Conservation (phyloP, 2,113 vertebrate species). For the Zosterops pallidus region DNA sequence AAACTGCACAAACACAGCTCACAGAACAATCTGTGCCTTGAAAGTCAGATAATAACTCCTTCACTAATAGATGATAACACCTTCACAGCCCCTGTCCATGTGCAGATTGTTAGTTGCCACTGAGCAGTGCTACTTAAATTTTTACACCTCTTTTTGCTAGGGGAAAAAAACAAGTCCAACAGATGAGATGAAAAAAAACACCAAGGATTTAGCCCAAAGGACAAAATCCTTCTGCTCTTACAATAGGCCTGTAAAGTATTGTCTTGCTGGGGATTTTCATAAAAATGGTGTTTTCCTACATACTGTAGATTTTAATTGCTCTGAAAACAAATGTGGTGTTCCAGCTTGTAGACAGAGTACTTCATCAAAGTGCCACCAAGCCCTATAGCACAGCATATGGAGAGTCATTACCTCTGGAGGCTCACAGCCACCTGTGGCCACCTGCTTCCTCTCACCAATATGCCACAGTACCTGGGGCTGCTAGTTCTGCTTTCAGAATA, state of each 20-base stretch:
- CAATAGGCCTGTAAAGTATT: background rate
- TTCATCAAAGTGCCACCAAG: background rate
- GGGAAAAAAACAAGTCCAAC: background rate
- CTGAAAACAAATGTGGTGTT: slow-evolving; percentile 3
- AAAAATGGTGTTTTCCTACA: background rate
- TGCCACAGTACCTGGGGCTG: background rate
- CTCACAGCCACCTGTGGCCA: background rate
- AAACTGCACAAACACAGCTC: background rate
- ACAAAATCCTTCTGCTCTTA: background rate
- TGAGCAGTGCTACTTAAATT: background rate
- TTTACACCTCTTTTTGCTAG: background rate
- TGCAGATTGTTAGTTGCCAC: background rate
- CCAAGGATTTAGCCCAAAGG: background rate
- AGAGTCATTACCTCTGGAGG: background rate
- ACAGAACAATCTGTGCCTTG: background rate
- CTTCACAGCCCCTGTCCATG: background rate
- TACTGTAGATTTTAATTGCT: slow-evolving; percentile 39
- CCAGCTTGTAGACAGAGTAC: background rate
- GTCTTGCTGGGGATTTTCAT: background rate
- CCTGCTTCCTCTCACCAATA: background rate
- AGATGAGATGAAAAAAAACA: background rate
- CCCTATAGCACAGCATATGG: background rate
- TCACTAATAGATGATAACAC: background rate
- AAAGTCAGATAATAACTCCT: background rate
- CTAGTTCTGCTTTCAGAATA: background rate